Base-by-base conservation (phyloP, 2,113 vertebrate species). In the Prionailurus bengalensis region DNA sequence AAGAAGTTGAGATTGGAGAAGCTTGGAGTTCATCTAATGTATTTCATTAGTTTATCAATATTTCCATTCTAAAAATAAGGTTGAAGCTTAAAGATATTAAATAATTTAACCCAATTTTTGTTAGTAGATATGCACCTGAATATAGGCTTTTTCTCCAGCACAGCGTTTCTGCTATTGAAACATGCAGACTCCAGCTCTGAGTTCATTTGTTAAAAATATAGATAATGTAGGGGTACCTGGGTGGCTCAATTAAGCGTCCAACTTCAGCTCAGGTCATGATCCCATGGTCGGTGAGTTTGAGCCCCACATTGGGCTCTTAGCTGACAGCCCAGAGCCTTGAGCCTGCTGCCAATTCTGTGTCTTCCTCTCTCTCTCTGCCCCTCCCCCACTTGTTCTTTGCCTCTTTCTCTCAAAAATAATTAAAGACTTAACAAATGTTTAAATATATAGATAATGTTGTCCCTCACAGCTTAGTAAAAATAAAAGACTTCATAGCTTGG, bases 41-140 rank as follows among this genome's bases (percentile, higher is more conserved):
- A 53, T 79, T 79, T 79, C 10, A 79, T 79, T 53, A 33, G 76
- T 33, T 79, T 53, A 53, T 29, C 14, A 45, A 45, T 78, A 78
- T 81, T 42, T 81, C 80, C 25, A 93, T 86, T 93, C 45, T 73
- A 42, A 96, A 90, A 81, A 58, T 83, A 83, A 92, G 19, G 4
- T 17, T 90, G 70, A 81, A 23, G 16, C 55, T 84, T 79, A 74
- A 71, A 11, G 17, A 55, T 87, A 39, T 21, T 80, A 48, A 91
- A 65, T 36, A 61, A 79, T 45, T 25, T 51, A 0, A 5, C 25
- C 27, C 2, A 0, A 63, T 36, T 51, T 74, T 8, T 86, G 21
- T 42, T 66, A 29, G 10, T 5, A 53, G 9, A 5, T 17, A 10
- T 0, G 10, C 9, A 29, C 51, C 65, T 39, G 51, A 93, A 91